A percentile compares a stretch with the other conserved stretches of the same genome.
phyloP scores from a whole-genome alignment of 1,140 invertebrate species.

The Argopecten irradians region DNA sequence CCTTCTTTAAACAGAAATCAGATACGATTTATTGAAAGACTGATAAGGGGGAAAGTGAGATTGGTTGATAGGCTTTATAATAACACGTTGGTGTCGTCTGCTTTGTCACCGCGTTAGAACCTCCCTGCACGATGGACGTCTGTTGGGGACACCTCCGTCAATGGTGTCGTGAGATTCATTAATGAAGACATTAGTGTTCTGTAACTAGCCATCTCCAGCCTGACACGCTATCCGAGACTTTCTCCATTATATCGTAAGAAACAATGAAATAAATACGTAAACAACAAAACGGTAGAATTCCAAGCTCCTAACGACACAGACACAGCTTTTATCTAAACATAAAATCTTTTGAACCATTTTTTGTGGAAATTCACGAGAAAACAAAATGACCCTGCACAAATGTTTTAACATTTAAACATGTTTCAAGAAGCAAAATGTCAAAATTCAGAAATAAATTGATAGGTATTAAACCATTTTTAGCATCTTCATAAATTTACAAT shows the following conservation, averaged over 20 bases:
- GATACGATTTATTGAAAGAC: background rate
- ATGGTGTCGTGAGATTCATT: background rate
- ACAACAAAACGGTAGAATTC: background rate
- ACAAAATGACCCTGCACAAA: too few species aligned
- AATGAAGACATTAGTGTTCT: background rate
- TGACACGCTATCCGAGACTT: background rate
- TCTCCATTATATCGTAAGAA: background rate
- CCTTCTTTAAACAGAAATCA: background rate
- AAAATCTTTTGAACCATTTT: too few species aligned
- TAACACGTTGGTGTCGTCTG: constrained; percentile 7
- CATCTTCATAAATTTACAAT: too few species aligned
- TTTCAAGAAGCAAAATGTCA: too few species aligned
- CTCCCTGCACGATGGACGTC: background rate
- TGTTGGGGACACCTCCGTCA: background rate
- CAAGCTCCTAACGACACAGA: too few species aligned
- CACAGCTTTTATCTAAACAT: too few species aligned
- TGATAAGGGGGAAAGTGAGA: background rate
- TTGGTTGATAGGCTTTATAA: background rate
- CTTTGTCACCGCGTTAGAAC: background rate
- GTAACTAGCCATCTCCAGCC: background rate
- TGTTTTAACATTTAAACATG: too few species aligned
- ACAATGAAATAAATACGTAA: background rate
- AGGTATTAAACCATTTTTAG: too few species aligned
- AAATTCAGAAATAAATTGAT: too few species aligned
- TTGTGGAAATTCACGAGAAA: too few species aligned